Percentiles rank a stretch among this genome's conserved stretches.
Evolutionary conservation across 2,113 vertebrate genomes (phyloP).

Genomic region (Xenopus tropicalis): DNA sequence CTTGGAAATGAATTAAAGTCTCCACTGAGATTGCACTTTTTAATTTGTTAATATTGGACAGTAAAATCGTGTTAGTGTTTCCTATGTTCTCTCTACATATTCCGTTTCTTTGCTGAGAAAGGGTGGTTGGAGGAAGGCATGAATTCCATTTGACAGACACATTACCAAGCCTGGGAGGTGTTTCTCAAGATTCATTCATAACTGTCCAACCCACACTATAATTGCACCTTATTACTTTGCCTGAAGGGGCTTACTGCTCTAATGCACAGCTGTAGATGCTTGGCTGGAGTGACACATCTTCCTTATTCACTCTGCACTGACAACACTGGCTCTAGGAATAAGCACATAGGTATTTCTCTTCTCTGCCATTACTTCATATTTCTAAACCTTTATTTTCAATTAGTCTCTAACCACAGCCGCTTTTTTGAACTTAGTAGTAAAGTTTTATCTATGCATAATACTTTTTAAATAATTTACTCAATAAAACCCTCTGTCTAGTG

Average conservation of each 20-base stretch:
- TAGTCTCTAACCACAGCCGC: background rate
- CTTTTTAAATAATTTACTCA: constrained; percentile 30
- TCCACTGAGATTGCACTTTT: background rate
- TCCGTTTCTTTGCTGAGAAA: constrained; percentile 6
- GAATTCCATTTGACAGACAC: constrained; percentile 43
- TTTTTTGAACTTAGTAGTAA: too few relatives aligned
- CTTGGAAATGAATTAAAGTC: background rate
- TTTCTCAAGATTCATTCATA: constrained; percentile 44
- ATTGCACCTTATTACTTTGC: constrained; percentile 45
- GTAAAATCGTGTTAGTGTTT: background rate
- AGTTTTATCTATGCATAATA: too few relatives aligned
- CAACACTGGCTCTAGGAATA: constrained; percentile 14
- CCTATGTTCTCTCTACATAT: background rate
- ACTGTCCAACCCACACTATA: constrained; percentile 43
- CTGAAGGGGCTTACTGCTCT: constrained; percentile 19
- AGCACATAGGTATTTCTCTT: constrained; percentile 20
- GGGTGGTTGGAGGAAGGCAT: constrained; percentile 28
- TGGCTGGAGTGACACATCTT: constrained; percentile 17
- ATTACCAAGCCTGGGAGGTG: constrained; percentile 42
- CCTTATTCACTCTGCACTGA: constrained; percentile 16
- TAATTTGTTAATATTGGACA: constrained; percentile 3
- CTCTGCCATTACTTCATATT: constrained; percentile 4
- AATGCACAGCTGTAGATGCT: constrained; percentile 31
- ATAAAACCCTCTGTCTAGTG: constrained; percentile 9
- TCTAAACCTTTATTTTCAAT: background rate